phyloP scores from a whole-genome alignment of 2,797 vertebrate genomes.

The Micromesistius poutassou region DNA sequence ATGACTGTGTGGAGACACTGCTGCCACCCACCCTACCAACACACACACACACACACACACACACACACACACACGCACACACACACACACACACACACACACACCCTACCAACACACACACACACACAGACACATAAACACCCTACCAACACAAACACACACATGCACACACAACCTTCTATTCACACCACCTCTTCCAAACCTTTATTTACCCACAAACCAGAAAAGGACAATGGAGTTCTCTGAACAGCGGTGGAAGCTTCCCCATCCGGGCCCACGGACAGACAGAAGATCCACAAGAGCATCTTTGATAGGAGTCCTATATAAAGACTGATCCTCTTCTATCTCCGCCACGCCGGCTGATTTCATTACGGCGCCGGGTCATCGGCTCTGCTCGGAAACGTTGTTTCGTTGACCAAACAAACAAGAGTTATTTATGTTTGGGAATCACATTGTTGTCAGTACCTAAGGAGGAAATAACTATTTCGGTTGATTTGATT shows the following conservation, averaged over 20 bases:
- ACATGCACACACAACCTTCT: not conserved
- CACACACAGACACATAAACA: too few relatives aligned
- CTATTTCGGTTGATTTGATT: not conserved
- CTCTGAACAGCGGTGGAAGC: slow-evolving; percentile 19
- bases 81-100: slow-evolving; percentile 7
- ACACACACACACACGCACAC: slow-evolving; percentile 13
- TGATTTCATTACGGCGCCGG: not conserved
- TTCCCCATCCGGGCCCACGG: slow-evolving; percentile 15
- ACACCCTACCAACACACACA: slow-evolving; percentile 14
- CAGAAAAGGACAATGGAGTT: slow-evolving; percentile 15
- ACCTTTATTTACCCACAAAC: slow-evolving; percentile 21
- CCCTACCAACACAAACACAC: too few relatives aligned
- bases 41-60: slow-evolving; percentile 1
- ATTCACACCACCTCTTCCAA: slow-evolving; percentile 30
- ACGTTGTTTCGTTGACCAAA: slow-evolving; percentile 34
- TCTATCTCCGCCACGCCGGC: not conserved
- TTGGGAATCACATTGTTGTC: slow-evolving; percentile 33
- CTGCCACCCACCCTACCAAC: slow-evolving; percentile 32
- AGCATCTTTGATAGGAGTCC: slow-evolving; percentile 10
- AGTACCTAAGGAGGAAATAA: too few relatives aligned
- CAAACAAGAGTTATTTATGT: too few relatives aligned
- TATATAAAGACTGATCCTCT: slow-evolving; percentile 18
- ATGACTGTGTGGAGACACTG: slow-evolving; percentile 42
- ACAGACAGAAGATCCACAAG: slow-evolving; percentile 8
- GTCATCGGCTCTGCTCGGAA: not conserved